Evolutionary conservation across 2,888 invertebrate genomes (phyloP).

Genomic region (Aricia artaxerxes): DNA sequence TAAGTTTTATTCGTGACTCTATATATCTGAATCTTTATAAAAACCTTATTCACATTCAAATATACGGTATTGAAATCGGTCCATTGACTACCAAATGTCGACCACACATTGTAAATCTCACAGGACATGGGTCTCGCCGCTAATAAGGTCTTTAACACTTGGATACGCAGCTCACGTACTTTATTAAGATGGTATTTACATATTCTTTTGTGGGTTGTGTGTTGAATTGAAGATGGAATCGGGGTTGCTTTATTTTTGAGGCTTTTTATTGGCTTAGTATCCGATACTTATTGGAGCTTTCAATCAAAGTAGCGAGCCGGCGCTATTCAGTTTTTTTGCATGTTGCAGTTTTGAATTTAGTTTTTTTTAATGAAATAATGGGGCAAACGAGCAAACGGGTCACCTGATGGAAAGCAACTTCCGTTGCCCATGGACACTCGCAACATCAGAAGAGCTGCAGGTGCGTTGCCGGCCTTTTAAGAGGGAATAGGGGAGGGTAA

Average conservation of each 20-base stretch:
- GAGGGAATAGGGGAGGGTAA: too few species aligned
- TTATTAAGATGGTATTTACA: neutral
- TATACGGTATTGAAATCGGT: slow-evolving; percentile 51
- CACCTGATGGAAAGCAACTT: too few species aligned
- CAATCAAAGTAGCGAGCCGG: too few species aligned
- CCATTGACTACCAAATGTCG: slow-evolving; percentile 67
- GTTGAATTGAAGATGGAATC: neutral
- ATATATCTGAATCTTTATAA: slow-evolving; percentile 10
- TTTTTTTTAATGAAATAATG: too few species aligned
- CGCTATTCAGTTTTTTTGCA: too few species aligned
- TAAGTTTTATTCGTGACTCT: neutral
- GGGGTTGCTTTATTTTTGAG: neutral
- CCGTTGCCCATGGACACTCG: too few species aligned
- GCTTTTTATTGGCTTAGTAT: neutral
- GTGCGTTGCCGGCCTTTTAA: too few species aligned
- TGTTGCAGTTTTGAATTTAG: too few species aligned
- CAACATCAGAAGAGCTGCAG: too few species aligned
- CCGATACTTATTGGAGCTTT: neutral
- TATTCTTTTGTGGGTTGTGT: neutral
- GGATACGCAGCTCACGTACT: neutral
- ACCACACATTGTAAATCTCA: slow-evolving; percentile 50
- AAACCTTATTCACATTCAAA: slow-evolving; percentile 12
- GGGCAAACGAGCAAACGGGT: too few species aligned
- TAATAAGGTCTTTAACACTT: slow-evolving; percentile 61
- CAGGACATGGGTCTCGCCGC: slow-evolving; percentile 45